phyloP scores from a whole-genome alignment of 2,797 vertebrate genomes.

The Lacerta bilineata region DNA sequence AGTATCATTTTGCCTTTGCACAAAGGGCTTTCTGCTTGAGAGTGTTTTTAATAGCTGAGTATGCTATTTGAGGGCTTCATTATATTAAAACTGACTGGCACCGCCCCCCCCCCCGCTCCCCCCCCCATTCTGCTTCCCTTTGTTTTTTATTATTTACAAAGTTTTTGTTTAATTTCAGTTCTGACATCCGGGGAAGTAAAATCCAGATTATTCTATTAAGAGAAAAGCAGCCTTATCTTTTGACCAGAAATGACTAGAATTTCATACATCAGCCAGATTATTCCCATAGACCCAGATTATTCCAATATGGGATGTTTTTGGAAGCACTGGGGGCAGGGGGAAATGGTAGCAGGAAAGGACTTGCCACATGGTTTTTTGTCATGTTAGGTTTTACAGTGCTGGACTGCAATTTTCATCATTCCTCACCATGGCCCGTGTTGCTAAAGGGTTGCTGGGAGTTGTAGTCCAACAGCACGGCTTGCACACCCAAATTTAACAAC shows the following conservation, averaged over 20 bases:
- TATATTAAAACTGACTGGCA: constrained; percentile 55
- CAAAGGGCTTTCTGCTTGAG: constrained; percentile 63
- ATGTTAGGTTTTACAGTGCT: too few relatives aligned
- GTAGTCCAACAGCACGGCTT: too few relatives aligned
- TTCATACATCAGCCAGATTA: background rate
- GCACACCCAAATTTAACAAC: background rate
- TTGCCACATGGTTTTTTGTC: background rate
- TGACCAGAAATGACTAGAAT: too few relatives aligned
- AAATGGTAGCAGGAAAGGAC: too few relatives aligned
- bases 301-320: background rate
- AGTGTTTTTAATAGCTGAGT: constrained; percentile 56
- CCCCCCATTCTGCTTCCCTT: background rate
- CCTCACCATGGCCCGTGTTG: too few relatives aligned
- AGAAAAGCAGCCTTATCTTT: background rate
- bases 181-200: background rate
- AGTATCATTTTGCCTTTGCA: constrained; percentile 70
- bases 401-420: too few relatives aligned
- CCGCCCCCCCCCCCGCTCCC: background rate
- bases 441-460: too few relatives aligned
- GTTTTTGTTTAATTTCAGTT: background rate
- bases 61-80: constrained; percentile 48
- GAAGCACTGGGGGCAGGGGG: background rate
- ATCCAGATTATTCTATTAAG: background rate
- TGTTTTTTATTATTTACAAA: background rate
- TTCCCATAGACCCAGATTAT: background rate